Base-by-base conservation (phyloP, 1,140 invertebrate species). In the Rhizoglyphus robini region DNA sequence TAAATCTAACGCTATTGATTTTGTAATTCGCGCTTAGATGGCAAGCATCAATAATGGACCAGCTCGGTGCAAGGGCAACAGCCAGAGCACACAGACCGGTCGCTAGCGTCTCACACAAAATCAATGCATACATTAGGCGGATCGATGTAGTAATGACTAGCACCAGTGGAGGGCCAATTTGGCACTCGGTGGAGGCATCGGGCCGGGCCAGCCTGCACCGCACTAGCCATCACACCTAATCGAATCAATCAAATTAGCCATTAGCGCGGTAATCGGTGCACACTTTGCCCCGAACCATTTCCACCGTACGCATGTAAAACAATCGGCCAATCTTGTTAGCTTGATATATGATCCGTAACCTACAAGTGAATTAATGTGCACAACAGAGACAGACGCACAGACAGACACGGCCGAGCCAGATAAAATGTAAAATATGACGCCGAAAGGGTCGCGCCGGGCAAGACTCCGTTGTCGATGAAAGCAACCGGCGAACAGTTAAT, bases 181-280 rank as follows among this genome's bases (percentile, higher is more conserved):
- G 36, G 18, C 36, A 41, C 36, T 11, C 36, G 36, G 36, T 41
- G 36, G 36, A 41, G 36, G 36, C 36, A 41, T 18, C 18, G 36
- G 36, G 8, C 36, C 8, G 8, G 36, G 36, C 36, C 36, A 41
- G n/a, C n/a, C n/a, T n/a, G n/a, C n/a, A n/a, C n/a, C 15, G 15
- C 41, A 46, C 41, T 46, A 15, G 41, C 41, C 51, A 54, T 54
- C 23, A 32, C 51, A 54, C 51, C 51, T 54, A 54, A 54, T 54
- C 23, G 51, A 54, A 54, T 54, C 51, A 54, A 54, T 54, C 51
- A 54, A 54, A 54, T 54, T 54, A 54, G 51, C 51, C 51, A 54
- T 54, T 54, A 54, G 31, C 51, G 31, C 51, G 8, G 51, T 54
- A 54, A 54, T 54, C 51, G 51, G 51, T 54, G 51, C 51, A 25